phyloP scores from a whole-genome alignment of 92 coral and sea anemone species.

The Palythoa grandis region DNA sequence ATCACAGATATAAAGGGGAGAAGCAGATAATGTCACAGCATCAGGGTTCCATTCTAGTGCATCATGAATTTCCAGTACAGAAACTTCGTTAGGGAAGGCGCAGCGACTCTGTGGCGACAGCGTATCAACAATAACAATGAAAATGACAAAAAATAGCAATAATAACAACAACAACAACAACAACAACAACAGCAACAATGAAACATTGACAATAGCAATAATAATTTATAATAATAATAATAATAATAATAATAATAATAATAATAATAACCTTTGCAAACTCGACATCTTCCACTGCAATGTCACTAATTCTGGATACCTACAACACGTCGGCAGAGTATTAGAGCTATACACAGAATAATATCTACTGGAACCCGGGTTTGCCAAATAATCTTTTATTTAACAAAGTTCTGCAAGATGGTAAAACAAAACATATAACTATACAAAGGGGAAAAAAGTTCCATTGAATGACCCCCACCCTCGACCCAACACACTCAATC shows the following conservation, averaged over 20 bases:
- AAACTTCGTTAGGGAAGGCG: slow-evolving; percentile 78
- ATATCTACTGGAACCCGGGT: neutral
- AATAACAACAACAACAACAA: too few species aligned
- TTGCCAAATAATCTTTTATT: too few species aligned
- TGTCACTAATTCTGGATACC: slow-evolving; percentile 72
- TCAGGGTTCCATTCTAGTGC: slow-evolving; percentile 83
- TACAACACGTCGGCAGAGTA: slow-evolving; percentile 34
- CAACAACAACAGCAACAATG: too few species aligned
- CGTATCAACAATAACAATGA: neutral
- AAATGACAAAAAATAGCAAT: too few species aligned
- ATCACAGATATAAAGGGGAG: slow-evolving; percentile 80
- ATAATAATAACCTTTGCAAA: slow-evolving; percentile 74
- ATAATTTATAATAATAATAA: too few species aligned
- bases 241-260: too few species aligned
- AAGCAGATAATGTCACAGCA: slow-evolving; percentile 58
- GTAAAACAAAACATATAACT: too few species aligned
- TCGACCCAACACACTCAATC: too few species aligned
- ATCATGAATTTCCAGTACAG: slow-evolving; percentile 79
- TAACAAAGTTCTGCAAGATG: too few species aligned
- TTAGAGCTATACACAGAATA: neutral
- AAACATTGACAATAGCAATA: too few species aligned
- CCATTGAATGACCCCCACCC: too few species aligned
- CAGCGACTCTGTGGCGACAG: slow-evolving; percentile 77
- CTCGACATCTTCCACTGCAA: slow-evolving; percentile 78
- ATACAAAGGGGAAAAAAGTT: too few species aligned